A percentile compares a stretch with the other conserved stretches of the same genome.
These are phyloP conservation scores for Perdita meconis DNA, from an alignment of 2,888 invertebrate species.

Conservation along the genomic window DNA sequence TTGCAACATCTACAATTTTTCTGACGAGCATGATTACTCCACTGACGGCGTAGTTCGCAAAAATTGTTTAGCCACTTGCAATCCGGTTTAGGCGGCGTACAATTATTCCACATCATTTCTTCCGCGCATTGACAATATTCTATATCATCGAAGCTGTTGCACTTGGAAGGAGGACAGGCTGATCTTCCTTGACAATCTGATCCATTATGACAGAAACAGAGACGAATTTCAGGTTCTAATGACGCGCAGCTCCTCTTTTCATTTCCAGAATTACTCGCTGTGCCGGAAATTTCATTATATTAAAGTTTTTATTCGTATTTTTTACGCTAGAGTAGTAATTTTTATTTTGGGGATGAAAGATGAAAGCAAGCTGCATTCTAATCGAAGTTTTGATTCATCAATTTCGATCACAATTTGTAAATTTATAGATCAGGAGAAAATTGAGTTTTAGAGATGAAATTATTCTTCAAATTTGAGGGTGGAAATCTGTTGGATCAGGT, in stretches of 20 bases:
- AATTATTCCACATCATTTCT: conserved; percentile 79
- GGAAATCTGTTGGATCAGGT: no score
- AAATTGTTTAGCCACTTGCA: conserved; percentile 78
- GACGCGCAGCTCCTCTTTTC: conserved; percentile 54
- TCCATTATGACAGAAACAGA: conserved; percentile 72
- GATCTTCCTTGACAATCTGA: no score
- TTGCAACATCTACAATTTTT: conserved; percentile 76
- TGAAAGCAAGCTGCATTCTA: no score
- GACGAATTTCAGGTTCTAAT: conserved; percentile 62
- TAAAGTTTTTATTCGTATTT: background rate
- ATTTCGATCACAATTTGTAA: no score
- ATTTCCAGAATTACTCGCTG: conserved; percentile 65
- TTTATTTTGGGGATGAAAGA: no score
- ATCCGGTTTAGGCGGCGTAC: conserved; percentile 77
- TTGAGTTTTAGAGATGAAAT: no score
- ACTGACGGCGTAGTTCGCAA: conserved; percentile 76
- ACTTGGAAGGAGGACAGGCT: conserved; percentile 65
- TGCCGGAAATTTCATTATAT: conserved; percentile 13
- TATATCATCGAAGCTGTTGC: conserved; percentile 71
- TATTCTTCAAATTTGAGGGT: no score
- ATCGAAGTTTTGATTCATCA: no score
- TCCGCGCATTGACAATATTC: conserved; percentile 77
- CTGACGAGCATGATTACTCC: conserved; percentile 78
- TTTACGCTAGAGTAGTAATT: background rate
- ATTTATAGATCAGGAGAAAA: no score